Evolutionary conservation across 2,888 invertebrate genomes (phyloP).

Genomic region (Nephrotoma flavescens): DNA sequence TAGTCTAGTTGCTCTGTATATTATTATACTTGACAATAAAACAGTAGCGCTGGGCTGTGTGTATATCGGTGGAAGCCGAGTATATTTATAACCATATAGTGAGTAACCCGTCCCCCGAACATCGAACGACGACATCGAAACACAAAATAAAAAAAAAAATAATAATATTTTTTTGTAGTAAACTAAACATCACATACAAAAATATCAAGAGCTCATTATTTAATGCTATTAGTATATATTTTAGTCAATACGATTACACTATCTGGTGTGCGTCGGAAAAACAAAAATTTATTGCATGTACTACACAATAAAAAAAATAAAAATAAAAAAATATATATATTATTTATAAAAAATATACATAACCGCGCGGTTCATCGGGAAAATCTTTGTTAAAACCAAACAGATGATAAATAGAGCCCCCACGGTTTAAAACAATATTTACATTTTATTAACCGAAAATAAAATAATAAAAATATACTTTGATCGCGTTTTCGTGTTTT

Average conservation of each 20-base stretch:
- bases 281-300: not conserved
- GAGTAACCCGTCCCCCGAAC: not conserved
- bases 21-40: not conserved
- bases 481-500: not conserved
- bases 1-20: not conserved
- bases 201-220: not conserved
- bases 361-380: not conserved
- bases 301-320: not conserved
- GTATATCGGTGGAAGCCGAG: not conserved
- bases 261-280: not conserved
- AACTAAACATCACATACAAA: not conserved
- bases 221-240: not conserved
- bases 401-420: conserved; percentile 6
- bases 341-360: not conserved
- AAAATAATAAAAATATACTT: not conserved
- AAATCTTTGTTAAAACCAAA: conserved; percentile 6
- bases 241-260: conserved; percentile 2
- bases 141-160: not conserved
- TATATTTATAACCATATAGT: not conserved
- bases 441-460: not conserved
- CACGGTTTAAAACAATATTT: conserved; percentile 1
- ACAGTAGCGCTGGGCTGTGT: not conserved
- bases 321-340: too few species aligned
- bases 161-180: not conserved
- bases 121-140: not conserved